Conservation (phyloP, 2,797 vertebrate species). For the Parambassis ranga region DNA sequence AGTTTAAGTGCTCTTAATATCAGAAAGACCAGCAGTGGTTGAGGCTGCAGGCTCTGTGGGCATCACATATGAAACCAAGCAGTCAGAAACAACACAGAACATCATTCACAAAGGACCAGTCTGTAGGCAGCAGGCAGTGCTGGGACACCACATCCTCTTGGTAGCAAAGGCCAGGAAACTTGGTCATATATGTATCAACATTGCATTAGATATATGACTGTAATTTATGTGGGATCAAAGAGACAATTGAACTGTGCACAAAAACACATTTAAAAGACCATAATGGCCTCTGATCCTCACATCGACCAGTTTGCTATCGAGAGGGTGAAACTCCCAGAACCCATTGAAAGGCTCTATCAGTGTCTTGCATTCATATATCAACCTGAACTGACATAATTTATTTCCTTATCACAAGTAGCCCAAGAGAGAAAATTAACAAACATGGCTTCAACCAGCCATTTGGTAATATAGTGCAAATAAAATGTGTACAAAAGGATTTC, state of each 20-base stretch:
- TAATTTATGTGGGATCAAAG: too few relatives aligned
- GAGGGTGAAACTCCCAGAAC: constrained; percentile 57
- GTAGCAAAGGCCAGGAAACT: constrained; percentile 50
- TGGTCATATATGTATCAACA: not conserved
- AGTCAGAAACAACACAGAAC: constrained; percentile 63
- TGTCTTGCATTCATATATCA: constrained; percentile 79
- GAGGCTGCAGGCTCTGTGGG: constrained; percentile 50
- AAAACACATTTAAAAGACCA: not conserved
- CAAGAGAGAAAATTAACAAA: constrained; percentile 69
- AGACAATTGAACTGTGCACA: not conserved
- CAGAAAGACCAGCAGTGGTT: constrained; percentile 44
- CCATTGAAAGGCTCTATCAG: constrained; percentile 76
- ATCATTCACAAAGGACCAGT: constrained; percentile 76
- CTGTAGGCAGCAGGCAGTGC: constrained; percentile 74
- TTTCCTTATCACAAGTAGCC: constrained; percentile 72
- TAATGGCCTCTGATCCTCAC: not conserved
- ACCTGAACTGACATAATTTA: constrained; percentile 72
- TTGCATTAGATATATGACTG: not conserved
- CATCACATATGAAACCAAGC: constrained; percentile 51
- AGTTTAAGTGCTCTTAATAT: constrained; percentile 60
- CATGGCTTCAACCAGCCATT: constrained; percentile 61
- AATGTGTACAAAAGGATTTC: constrained; percentile 76
- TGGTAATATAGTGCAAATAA: constrained; percentile 83
- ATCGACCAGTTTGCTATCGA: constrained; percentile 34
- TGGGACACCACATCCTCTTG: constrained; percentile 47